A percentile compares a stretch with the other conserved stretches of the same genome.
These are phyloP conservation scores for Glyptemys insculpta DNA, from an alignment of 2,797 vertebrate species.

Conservation along the genomic window DNA sequence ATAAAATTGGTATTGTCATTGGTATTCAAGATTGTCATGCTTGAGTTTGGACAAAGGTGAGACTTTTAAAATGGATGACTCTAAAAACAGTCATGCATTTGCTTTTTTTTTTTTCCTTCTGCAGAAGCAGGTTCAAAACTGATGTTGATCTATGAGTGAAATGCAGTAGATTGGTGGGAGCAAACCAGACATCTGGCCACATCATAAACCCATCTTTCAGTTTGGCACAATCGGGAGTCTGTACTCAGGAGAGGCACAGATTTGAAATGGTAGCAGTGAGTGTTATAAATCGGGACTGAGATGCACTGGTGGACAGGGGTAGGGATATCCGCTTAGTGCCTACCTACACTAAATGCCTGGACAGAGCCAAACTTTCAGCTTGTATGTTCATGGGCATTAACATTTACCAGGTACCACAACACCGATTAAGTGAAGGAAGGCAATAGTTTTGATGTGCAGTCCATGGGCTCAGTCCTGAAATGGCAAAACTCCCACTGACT, in stretches of 20 bases:
- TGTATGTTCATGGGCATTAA: neutral
- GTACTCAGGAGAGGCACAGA: neutral
- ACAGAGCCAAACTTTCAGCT: neutral
- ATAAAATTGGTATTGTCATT: neutral
- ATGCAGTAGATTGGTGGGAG: conserved; percentile 3
- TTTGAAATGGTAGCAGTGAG: neutral
- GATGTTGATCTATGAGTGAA: neutral
- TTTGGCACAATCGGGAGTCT: neutral
- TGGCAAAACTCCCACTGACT: neutral
- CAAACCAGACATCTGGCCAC: neutral
- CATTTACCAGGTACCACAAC: neutral
- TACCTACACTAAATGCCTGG: neutral
- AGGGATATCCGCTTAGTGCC: neutral
- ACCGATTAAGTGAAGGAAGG: neutral
- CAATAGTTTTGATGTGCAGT: neutral
- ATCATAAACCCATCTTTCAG: neutral
- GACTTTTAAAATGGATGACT: neutral
- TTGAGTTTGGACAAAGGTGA: neutral
- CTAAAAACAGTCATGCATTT: neutral
- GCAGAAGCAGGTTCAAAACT: neutral
- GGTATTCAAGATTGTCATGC: neutral
- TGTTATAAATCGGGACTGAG: neutral
- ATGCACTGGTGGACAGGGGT: neutral
- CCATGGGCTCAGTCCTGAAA: conserved; percentile 3
- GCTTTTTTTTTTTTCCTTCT: neutral